Evolutionary conservation across 2,797 vertebrate genomes (phyloP), one percentile per base, ranked within the genome.

Genomic region (Telmatherina bonti): DNA sequence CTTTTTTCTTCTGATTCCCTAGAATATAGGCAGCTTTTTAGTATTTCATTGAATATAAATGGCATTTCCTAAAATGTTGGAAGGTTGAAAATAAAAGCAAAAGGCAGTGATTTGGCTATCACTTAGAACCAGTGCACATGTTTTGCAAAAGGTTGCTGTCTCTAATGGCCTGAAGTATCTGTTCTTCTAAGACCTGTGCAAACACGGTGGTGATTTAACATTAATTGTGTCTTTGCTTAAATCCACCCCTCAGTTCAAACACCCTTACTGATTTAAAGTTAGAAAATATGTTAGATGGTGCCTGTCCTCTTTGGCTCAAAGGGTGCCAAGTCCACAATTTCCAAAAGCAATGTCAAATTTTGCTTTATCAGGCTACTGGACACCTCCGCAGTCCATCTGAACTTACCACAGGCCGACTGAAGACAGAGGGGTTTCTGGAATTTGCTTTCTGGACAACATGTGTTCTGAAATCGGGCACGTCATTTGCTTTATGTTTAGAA

Each of bases 1-100:
- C 31, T n/a, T 57, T 76, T 54, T 55, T 54, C 69, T 49, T 72
- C 49, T 72, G 56, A 59, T 65, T 71, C 12, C 52, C 61, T 63
- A 10, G 60, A 74, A 56, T 30, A 11, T 75, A 30, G 60, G 22
- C 65, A 72, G 51, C 70, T 68, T 62, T 70, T 3, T 35, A 67
- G 41, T 26, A 41, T 76, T 65, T 79, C 55, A 74, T 52, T 70
- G 24, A 60, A 49, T 67, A 38, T 24, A 57, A 57, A 57, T 20
- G 12, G 22, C 12, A 10, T 5, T 29, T 6, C 26, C 10, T 9
- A 51, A 49, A 49, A 22, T 4, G 20, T 22, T 33, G 29, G n/a
- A 22, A 35, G 45, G 49, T 16, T 31, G 5, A 20, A 22, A 24
- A 58, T 24, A 7, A 20, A 58, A 26, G 11, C 33, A 2, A 15